Base-by-base conservation (phyloP, 2,888 invertebrate genomes). In the Tetropium fuscum region DNA sequence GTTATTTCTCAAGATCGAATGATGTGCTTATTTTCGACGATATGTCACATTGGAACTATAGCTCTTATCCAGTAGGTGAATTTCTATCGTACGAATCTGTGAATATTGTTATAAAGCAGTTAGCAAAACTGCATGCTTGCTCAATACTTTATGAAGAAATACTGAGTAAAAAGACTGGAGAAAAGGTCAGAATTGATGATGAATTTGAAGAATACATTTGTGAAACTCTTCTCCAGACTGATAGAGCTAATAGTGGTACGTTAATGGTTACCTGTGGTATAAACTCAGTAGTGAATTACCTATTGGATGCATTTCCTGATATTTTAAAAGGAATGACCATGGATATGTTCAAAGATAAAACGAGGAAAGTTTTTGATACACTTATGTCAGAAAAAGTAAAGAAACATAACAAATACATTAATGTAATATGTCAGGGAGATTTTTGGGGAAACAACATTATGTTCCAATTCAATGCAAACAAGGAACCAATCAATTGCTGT, bases 1-100 rank as follows among this genome's bases (percentile, higher is more conserved):
- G 80, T 67, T 80, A 78, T 62, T 68, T 78, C 6, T 69, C 73
- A 1, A 75, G 79, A 34, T 60, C 71, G 1, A 68, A 73, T 34
- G 71, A 81, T 49, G 55, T 78, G 7, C 56, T 83, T 1, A 72
- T 83, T 2, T 75, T 83, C 19, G 82, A 84, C 60, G 79, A 83
- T 41, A 63, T 83, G 16, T 41, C 63, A 34, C n/a, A 48, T 20
- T 0, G 53, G 58, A 53, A 68, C 19, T 74, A 54, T 41, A 27
- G 38, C 3, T 45, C 48, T n/a, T 10, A 64, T n/a, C 38, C 61
- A 2, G 45, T 58, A n/a, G 45, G 49, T 27, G 53, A 16, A 16
- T 45, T 58, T 2, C 53, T 66, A 11, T 63, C 72, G 32, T 64
- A 69, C 13, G 53, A 72, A 2, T 65, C 71, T 38, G 48, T 77